Evolutionary conservation across 2,888 invertebrate species (phyloP).

Genomic region (Oscheius onirici): DNA sequence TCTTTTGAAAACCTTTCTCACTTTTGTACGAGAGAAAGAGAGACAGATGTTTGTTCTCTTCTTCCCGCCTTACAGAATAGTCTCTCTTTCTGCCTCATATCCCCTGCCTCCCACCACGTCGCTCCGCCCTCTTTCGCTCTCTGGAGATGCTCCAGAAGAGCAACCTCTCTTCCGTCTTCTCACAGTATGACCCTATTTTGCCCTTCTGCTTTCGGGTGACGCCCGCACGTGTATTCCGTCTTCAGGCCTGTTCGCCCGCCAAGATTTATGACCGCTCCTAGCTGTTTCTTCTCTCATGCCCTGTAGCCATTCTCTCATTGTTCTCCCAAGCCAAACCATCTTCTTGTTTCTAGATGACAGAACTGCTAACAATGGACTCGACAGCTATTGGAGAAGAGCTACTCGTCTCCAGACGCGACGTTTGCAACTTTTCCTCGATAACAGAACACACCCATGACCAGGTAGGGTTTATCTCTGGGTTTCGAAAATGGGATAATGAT

Average conservation of each 20-base stretch:
- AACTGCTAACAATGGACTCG: conserved; percentile 39
- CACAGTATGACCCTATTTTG: conserved; percentile 5
- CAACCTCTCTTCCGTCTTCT: neutral
- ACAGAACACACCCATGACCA: conserved; percentile 52
- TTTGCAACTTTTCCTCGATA: conserved; percentile 53
- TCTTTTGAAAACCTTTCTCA: neutral
- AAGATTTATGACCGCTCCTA: conserved; percentile 16
- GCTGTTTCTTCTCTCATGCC: conserved; percentile 22
- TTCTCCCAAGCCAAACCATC: conserved; percentile 24
- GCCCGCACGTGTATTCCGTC: conserved; percentile 21
- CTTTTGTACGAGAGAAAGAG: neutral
- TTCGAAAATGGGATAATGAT: no score
- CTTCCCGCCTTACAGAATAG: conserved; percentile 3
- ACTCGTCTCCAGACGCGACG: conserved; percentile 32
- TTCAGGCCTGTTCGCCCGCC: conserved; percentile 27
- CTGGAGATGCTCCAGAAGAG: no score
- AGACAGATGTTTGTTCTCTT: conserved; percentile 8
- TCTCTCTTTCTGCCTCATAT: conserved; percentile 25
- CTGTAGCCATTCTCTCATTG: neutral
- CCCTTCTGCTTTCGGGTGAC: conserved; percentile 12
- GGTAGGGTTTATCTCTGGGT: neutral
- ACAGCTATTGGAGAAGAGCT: conserved; percentile 46
- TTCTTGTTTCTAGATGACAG: conserved; percentile 28
- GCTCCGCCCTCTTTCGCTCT: conserved; percentile 22
- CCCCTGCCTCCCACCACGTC: conserved; percentile 10